Evolutionary conservation across 1,140 invertebrate species (phyloP).

Genomic region (Arctopsyche grandis): DNA sequence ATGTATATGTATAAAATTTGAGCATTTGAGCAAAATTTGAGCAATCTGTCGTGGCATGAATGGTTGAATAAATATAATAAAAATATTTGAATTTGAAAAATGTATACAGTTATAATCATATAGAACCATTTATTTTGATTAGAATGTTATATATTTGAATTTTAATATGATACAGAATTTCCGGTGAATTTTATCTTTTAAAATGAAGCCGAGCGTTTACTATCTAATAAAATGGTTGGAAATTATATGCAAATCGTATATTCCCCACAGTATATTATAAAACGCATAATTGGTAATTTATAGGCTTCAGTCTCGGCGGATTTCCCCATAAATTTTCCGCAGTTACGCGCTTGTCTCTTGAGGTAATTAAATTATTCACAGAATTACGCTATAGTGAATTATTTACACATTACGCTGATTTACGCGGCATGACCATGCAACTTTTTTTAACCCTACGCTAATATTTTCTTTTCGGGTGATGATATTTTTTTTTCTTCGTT

Average conservation of each 20-base stretch:
- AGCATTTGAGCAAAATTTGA: no score
- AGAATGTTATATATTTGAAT: no score
- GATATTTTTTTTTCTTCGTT: not conserved
- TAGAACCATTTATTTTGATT: no score
- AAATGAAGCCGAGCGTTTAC: no score
- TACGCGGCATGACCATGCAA: not conserved
- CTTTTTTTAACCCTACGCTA: not conserved
- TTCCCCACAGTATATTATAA: conserved; percentile 19
- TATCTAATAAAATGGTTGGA: conserved; percentile 5
- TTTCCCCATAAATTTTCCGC: conserved; percentile 28
- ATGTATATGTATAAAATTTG: no score
- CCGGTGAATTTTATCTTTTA: no score
- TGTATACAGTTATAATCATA: no score
- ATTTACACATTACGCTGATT: conserved; percentile 38
- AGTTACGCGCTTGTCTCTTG: conserved; percentile 34
- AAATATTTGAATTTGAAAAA: no score
- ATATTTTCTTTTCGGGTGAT: not conserved
- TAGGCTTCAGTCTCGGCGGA: conserved; percentile 30
- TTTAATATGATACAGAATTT: no score
- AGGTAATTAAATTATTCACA: conserved; percentile 35
- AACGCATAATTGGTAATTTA: conserved; percentile 32
- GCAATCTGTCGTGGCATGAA: no score
- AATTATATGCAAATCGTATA: conserved; percentile 13
- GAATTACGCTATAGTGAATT: conserved; percentile 26
- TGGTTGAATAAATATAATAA: no score